Conservation (phyloP, 1,140 invertebrate genomes). For the Bombus confusus region DNA sequence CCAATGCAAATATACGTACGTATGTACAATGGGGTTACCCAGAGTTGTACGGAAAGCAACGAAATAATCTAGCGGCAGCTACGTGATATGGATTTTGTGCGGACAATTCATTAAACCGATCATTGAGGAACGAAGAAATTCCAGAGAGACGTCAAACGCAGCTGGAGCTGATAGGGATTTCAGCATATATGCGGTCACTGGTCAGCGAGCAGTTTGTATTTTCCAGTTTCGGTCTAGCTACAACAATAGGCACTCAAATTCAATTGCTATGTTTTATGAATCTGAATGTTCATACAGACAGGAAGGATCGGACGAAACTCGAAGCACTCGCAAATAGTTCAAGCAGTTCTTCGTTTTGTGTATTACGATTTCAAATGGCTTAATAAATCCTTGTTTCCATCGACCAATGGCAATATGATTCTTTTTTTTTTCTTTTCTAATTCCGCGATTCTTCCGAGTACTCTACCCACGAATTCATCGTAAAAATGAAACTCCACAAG, state of each 20-base stretch:
- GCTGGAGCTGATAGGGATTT: not conserved
- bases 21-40: not conserved
- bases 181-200: not conserved
- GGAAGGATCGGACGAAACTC: not conserved
- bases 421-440: not conserved
- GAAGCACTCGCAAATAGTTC: not conserved
- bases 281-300: not conserved
- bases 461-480: not conserved
- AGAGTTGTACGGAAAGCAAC: not conserved
- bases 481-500: not conserved
- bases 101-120: not conserved
- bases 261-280: constrained; percentile 24
- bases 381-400: not conserved
- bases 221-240: constrained; percentile 7
- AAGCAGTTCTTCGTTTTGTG: not conserved
- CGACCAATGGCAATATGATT: not conserved
- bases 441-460: not conserved
- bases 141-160: not conserved
- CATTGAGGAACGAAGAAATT: not conserved
- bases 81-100: not conserved
- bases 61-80: not conserved
- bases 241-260: constrained; percentile 21
- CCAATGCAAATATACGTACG: not conserved
- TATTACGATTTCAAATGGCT: not conserved
- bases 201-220: constrained; percentile 4